Percentiles rank a stretch among this genome's conserved stretches.
phyloP scores from a whole-genome alignment of 2,888 invertebrate genomes.

The Apotomis capreana region DNA sequence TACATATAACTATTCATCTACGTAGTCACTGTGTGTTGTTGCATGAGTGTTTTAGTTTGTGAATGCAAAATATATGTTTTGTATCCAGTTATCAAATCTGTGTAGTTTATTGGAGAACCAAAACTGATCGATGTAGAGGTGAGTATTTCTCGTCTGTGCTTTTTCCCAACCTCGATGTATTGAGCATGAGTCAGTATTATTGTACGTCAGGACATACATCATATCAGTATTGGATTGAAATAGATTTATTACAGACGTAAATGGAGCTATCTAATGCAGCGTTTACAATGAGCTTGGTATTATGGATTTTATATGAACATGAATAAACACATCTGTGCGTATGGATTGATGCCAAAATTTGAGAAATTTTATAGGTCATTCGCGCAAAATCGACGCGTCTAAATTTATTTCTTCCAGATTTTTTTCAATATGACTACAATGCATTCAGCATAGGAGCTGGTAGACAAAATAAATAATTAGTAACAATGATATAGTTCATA shows the following conservation, averaged over 20 bases:
- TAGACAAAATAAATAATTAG: neutral
- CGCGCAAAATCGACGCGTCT: neutral
- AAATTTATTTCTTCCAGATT: neutral
- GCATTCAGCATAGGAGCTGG: neutral
- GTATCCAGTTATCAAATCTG: slow-evolving; percentile 23
- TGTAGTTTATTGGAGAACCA: slow-evolving; percentile 22
- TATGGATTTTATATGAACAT: slow-evolving; percentile 35
- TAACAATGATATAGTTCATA: neutral
- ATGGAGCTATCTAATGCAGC: slow-evolving; percentile 34
- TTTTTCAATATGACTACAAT: neutral
- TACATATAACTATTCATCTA: slow-evolving; percentile 20
- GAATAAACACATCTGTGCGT: slow-evolving; percentile 15
- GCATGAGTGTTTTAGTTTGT: slow-evolving; percentile 61
- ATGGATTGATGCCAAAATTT: slow-evolving; percentile 31
- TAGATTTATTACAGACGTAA: slow-evolving; percentile 39
- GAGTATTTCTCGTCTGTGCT: slow-evolving; percentile 32
- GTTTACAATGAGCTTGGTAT: slow-evolving; percentile 31
- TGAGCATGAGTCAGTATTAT: slow-evolving; percentile 42
- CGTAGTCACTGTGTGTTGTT: slow-evolving; percentile 55
- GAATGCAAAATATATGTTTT: slow-evolving; percentile 36
- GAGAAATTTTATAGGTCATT: slow-evolving; percentile 6
- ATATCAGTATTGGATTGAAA: slow-evolving; percentile 36
- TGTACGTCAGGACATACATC: slow-evolving; percentile 36
- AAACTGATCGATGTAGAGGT: slow-evolving; percentile 24
- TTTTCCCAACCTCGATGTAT: slow-evolving; percentile 22